Conservation (phyloP, 2,797 vertebrate genomes). For the Meriones psammophilus region DNA sequence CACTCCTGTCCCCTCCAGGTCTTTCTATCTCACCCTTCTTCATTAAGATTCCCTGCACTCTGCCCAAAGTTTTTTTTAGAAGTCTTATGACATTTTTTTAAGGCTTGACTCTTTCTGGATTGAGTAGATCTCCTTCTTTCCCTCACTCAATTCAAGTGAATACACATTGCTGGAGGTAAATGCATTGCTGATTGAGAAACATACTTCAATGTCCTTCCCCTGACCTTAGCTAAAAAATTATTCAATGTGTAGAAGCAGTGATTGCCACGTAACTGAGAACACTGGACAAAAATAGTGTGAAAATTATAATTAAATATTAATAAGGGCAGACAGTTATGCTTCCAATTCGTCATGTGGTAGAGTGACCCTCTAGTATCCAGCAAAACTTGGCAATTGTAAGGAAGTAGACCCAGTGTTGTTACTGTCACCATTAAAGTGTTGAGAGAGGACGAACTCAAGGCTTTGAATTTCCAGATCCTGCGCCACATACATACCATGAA, state of each 20-base stretch:
- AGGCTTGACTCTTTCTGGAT: background rate
- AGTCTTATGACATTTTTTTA: background rate
- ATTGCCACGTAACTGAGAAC: background rate
- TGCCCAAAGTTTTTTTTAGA: background rate
- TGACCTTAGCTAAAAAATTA: background rate
- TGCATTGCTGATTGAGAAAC: background rate
- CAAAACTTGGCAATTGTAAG: background rate
- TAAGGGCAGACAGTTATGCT: background rate
- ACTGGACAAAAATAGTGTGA: background rate
- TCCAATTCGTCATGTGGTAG: background rate
- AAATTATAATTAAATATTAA: background rate
- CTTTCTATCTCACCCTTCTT: too few relatives aligned
- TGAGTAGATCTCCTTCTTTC: background rate
- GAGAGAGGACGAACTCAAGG: background rate
- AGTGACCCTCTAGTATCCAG: background rate
- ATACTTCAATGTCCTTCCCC: background rate
- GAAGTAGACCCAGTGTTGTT: background rate
- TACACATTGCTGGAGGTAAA: background rate
- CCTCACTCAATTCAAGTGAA: background rate
- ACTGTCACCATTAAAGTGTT: background rate
- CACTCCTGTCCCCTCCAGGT: too few relatives aligned
- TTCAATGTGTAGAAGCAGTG: background rate
- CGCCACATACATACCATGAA: background rate
- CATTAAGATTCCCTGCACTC: too few relatives aligned
- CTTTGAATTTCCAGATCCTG: background rate